A percentile compares a stretch with the other conserved stretches of the same genome.
Evolutionary conservation across 2,888 invertebrate species (phyloP).

Genomic region (Protophormia terraenovae): DNA sequence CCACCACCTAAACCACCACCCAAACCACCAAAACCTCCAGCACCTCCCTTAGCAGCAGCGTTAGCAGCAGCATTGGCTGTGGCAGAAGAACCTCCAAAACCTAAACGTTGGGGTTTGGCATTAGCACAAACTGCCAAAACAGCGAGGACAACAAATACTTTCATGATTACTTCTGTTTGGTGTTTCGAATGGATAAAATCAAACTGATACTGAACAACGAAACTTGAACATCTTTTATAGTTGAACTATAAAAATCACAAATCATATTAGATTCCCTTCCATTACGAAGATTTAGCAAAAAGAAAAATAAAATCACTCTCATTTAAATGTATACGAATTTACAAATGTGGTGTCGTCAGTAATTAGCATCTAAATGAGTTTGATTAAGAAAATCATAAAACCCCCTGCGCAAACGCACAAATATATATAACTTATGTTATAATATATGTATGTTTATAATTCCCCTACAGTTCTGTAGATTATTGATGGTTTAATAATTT

Average conservation of each 20-base stretch:
- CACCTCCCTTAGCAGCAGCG: neutral
- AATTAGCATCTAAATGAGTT: slow-evolving; percentile 28
- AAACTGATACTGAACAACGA: slow-evolving; percentile 12
- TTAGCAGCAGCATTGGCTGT: neutral
- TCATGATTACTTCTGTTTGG: slow-evolving; percentile 12
- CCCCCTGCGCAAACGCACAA: neutral
- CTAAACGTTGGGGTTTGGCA: slow-evolving; percentile 29
- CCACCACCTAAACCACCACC: slow-evolving; percentile 47
- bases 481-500: no score
- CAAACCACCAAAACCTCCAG: neutral
- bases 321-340: neutral
- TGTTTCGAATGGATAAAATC: neutral
- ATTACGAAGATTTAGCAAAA: neutral
- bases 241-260: neutral
- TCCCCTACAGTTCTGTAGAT: no score
- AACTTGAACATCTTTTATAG: slow-evolving; percentile 35
- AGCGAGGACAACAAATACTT: slow-evolving; percentile 28
- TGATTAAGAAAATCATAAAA: neutral
- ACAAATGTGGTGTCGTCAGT: neutral
- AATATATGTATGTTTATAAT: no score
- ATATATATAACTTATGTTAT: neutral
- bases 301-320: neutral
- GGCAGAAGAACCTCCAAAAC: slow-evolving; percentile 5
- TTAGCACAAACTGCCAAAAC: slow-evolving; percentile 15
- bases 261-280: neutral